These are phyloP conservation scores for Phoebastria nigripes DNA, from an alignment of 2,797 vertebrate genomes.

Conservation along the genomic window DNA sequence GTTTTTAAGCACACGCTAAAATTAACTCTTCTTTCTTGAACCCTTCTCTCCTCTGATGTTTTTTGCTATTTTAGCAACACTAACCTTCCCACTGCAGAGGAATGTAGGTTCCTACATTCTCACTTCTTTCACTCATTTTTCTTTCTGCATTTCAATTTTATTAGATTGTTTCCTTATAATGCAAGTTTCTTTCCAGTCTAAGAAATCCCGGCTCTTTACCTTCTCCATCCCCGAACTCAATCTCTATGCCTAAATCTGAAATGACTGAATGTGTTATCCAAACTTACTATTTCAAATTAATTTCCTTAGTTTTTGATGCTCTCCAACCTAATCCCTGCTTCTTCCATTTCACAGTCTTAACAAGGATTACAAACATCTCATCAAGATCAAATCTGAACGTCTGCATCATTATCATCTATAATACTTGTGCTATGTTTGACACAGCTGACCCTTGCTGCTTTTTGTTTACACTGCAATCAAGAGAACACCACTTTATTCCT, in stretches of 20 bases:
- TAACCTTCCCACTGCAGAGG: neutral
- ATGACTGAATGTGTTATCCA: neutral
- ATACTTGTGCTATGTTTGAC: neutral
- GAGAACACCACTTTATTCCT: neutral
- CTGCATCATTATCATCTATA: neutral
- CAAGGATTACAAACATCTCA: neutral
- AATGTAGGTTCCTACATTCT: neutral
- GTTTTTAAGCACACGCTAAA: neutral
- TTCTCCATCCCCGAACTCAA: neutral
- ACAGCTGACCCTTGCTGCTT: neutral
- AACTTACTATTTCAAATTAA: neutral
- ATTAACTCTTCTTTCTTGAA: neutral
- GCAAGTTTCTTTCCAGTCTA: neutral
- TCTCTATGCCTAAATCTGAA: neutral
- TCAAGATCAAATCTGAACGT: neutral
- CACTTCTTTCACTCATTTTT: neutral
- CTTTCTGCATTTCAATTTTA: neutral
- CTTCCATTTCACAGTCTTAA: neutral
- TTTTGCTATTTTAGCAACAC: neutral
- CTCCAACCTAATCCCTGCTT: neutral
- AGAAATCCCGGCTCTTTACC: neutral
- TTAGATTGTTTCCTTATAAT: neutral
- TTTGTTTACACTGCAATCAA: neutral
- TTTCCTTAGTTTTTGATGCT: neutral
- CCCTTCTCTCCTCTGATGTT: neutral